Evolutionary conservation across 2,113 vertebrate species (phyloP).

Genomic region (Lampris megalopsis): DNA sequence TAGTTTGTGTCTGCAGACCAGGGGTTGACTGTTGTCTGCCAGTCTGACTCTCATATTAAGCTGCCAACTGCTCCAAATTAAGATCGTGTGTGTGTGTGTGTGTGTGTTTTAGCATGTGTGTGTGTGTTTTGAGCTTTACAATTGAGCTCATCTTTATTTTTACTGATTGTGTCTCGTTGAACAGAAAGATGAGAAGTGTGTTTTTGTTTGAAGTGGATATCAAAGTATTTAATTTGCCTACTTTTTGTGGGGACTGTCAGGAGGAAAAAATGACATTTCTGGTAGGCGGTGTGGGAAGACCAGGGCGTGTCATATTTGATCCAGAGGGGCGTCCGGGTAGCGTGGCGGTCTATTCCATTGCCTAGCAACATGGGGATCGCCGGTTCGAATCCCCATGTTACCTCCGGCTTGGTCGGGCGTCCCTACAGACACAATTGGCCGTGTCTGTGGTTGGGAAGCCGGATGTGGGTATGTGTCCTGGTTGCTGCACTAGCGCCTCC

Average conservation of each 20-base stretch:
- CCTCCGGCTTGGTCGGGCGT: too few species aligned
- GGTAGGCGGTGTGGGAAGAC: too few species aligned
- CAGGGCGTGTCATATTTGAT: too few species aligned
- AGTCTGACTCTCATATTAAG: slow-evolving; percentile 38
- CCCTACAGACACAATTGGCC: too few species aligned
- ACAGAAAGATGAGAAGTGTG: slow-evolving; percentile 54
- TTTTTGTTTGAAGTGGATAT: slow-evolving; percentile 57
- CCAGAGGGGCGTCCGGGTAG: too few species aligned
- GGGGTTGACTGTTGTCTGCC: slow-evolving; percentile 68
- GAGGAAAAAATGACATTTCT: too few species aligned
- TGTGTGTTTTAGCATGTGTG: not conserved
- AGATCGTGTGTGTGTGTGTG: slow-evolving; percentile 57
- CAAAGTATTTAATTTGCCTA: slow-evolving; percentile 37
- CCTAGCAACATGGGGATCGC: too few species aligned
- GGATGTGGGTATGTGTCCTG: too few species aligned
- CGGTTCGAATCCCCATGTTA: too few species aligned
- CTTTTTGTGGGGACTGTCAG: slow-evolving; percentile 17
- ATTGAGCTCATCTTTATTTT: slow-evolving; percentile 51
- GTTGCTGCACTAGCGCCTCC: too few species aligned
- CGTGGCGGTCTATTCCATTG: too few species aligned
- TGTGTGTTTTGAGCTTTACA: slow-evolving; percentile 42
- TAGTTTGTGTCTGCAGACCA: slow-evolving; percentile 68
- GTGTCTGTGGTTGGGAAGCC: too few species aligned
- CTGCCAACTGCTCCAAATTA: slow-evolving; percentile 82
- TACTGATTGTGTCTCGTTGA: slow-evolving; percentile 57